A percentile compares a stretch with the other conserved stretches of the same genome.
phyloP scores from a whole-genome alignment of 2,797 vertebrate species.

The Strix occidentalis region DNA sequence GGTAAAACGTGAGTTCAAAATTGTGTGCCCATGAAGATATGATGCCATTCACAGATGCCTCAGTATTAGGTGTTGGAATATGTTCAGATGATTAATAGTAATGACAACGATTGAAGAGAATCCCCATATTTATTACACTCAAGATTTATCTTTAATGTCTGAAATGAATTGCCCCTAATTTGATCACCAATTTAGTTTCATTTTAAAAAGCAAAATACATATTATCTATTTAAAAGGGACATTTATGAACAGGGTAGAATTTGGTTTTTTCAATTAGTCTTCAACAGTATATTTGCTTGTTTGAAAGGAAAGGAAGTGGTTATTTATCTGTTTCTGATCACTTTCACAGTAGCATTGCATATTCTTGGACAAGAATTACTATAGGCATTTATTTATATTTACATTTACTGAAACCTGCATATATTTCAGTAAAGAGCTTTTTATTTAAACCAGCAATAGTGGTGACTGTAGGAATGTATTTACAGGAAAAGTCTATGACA shows the following conservation, averaged over 20 bases:
- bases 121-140: neutral
- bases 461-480: neutral
- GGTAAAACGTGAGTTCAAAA: neutral
- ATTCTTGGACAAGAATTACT: neutral
- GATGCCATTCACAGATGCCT: neutral
- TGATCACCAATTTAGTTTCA: neutral
- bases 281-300: neutral
- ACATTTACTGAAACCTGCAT: neutral
- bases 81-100: neutral
- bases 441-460: neutral
- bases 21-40: neutral
- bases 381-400: neutral
- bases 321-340: neutral
- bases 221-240: neutral
- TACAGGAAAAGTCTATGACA: neutral
- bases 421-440: neutral
- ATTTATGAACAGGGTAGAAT: neutral
- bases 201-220: neutral
- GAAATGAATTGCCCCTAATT: neutral
- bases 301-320: neutral
- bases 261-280: neutral
- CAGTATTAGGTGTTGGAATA: neutral
- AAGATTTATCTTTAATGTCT: neutral
- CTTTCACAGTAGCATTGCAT: neutral
- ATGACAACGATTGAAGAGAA: neutral